phyloP scores from a whole-genome alignment of 1,140 invertebrate genomes.

The Papilio polyxenes region DNA sequence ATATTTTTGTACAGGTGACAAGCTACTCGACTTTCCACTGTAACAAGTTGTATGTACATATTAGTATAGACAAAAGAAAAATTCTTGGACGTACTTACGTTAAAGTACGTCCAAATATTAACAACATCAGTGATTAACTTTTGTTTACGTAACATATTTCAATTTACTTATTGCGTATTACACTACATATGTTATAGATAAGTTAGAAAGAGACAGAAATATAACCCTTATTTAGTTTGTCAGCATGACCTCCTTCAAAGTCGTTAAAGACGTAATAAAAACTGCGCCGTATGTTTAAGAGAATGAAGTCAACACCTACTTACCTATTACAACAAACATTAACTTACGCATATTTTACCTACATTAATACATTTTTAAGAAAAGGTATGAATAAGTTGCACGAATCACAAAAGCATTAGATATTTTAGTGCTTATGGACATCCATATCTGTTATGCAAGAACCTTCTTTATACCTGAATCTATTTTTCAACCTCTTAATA shows the following conservation, averaged over 20 bases:
- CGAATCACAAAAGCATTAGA: neutral
- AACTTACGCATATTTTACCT: neutral
- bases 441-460: neutral
- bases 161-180: neutral
- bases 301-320: conserved; percentile 3
- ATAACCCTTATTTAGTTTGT: neutral
- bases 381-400: neutral
- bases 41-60: too few relatives aligned
- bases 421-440: neutral
- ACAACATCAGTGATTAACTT: neutral
- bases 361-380: neutral
- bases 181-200: neutral
- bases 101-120: neutral
- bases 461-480: too few relatives aligned
- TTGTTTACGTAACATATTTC: conserved; percentile 13
- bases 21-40: too few relatives aligned
- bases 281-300: conserved; percentile 5
- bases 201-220: neutral
- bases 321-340: neutral
- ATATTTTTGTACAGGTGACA: too few relatives aligned
- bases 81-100: too few relatives aligned
- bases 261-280: conserved; percentile 6
- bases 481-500: too few relatives aligned
- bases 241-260: conserved; percentile 11
- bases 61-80: too few relatives aligned